Base-by-base conservation (phyloP, 2,113 vertebrate genomes). In the Psittacula cyanocephala region DNA sequence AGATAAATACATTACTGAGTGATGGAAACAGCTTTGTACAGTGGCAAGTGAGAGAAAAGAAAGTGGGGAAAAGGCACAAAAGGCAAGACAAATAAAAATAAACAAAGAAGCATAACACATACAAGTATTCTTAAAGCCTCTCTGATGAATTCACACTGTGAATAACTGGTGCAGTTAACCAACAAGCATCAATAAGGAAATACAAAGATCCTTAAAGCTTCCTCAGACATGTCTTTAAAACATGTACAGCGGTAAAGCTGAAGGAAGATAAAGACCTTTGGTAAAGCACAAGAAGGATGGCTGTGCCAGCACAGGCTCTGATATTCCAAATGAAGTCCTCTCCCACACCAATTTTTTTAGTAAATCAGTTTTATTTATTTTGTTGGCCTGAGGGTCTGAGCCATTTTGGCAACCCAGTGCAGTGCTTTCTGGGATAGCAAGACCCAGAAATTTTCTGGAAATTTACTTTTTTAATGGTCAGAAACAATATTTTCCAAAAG, bases 1-100 rank as follows among this genome's bases (percentile, higher is more conserved):
- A 91, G 81, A 94, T 70, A 94, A 94, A 88, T 83, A 70, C 24
- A 12, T 33, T 67, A 23, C 68, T 75, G 82, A 90, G 67, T 82
- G 95, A 93, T 12, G 41, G 82, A 88, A 95, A 91, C 37, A 82
- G 89, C 71, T 91, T 93, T 72, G 62, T 71, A 82, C 9, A 9
- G 37, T 60, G 46, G 50, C 39, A 94, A 93, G 78, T 80, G 81
- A 86, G 60, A 89, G 78, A 59, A 88, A 55, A 93, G 70, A 65
- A 91, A 82, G 43, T 47, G 25, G 15, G 9, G 29, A 2, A 89
- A 95, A 94, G 23, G 53, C 49, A 87, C 47, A 88, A 89, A 95
- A 89, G 24, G 70, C 67, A 74, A 43, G n/a, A 70, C 13, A 91
- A 69, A 89, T 80, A 69, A 70, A 77, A 91, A 68, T 60, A 4